Base-by-base conservation (phyloP, 2,113 vertebrate species). In the Stercorarius parasiticus region DNA sequence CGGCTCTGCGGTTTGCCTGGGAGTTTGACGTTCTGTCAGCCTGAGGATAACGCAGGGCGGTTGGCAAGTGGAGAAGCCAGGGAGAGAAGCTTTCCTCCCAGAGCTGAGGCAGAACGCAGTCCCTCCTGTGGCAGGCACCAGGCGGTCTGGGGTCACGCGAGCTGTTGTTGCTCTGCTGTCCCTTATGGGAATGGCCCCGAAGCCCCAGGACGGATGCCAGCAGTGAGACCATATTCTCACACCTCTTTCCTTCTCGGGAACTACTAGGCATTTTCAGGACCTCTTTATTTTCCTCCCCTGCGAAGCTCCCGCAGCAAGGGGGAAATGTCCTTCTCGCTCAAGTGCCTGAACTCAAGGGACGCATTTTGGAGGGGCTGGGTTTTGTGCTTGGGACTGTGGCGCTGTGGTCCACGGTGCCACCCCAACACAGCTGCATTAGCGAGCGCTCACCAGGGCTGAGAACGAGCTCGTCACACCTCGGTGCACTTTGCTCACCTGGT, bases 1-100 rank as follows among this genome's bases (percentile, higher is more conserved):
- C 0, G 0, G 42, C 86, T 66, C 65, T 32, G 58, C 0, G 1
- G 2, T 70, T 32, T 26, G 32, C 72, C 71, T 65, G 81, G 26
- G 53, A 71, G 15, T 50, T 61, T 80, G 91, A 76, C 58, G 22
- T 73, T 80, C 76, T 34, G 22, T 86, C 80, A 69, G 79, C 61
- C 74, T 6, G 36, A 14, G 93, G 69, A 66, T 49, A 71, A 58
- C 0, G 8, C 59, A 64, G 67, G 62, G 4, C 2, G 6, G 26
- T 8, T 77, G 77, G 53, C 32, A 73, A 32, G 56, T 3, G 5
- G 38, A 71, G 82, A 58, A 82, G 67, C 6, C 30, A 10, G n/a
- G 27, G 56, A 12, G 70, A 62, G 49, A 22, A 77, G 50, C 40
- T 85, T 74, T 87, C 34, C 45, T 58, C 14, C 8, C 16, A 3